Conservation (phyloP, 2,113 vertebrate genomes). For the Pollachius pollachius region DNA sequence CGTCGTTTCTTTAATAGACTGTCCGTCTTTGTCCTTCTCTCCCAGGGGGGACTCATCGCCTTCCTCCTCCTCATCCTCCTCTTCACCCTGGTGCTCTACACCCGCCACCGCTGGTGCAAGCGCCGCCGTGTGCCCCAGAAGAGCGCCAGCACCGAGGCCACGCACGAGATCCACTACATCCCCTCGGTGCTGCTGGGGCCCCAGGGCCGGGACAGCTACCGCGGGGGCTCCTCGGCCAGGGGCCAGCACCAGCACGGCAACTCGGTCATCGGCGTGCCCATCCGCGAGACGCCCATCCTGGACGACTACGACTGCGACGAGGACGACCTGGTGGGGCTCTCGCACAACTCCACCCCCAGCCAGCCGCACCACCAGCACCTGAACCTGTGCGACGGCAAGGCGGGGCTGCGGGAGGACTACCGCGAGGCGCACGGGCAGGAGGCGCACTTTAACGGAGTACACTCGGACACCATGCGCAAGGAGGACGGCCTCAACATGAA, state of each 20-base stretch:
- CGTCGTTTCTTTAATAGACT: constrained; percentile 2
- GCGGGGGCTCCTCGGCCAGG: constrained; percentile 65
- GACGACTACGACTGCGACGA: constrained; percentile 94
- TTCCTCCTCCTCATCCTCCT: constrained; percentile 90
- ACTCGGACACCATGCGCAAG: constrained; percentile 81
- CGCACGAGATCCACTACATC: constrained; percentile 98
- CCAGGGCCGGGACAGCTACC: constrained; percentile 88
- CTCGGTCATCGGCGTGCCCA: constrained; percentile 92
- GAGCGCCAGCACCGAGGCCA: constrained; percentile 96
- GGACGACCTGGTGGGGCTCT: constrained; percentile 76
- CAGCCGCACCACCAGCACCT: constrained; percentile 72
- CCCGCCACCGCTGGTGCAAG: constrained; percentile 93
- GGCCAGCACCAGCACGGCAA: constrained; percentile 83
- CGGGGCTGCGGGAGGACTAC: too few species aligned
- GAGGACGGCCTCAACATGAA: constrained; percentile 80
- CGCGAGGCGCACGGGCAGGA: constrained; percentile 11
- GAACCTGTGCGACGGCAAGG: constrained; percentile 79
- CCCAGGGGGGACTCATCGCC: constrained; percentile 92
- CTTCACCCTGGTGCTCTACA: constrained; percentile 91
- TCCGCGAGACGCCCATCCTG: constrained; percentile 95
- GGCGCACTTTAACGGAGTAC: constrained; percentile 35
- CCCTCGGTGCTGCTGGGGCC: constrained; percentile 92
- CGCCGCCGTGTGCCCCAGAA: constrained; percentile 91
- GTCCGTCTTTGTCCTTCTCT: not conserved
- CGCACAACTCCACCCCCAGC: constrained; percentile 64